phyloP scores from a whole-genome alignment of 2,888 invertebrate genomes.

The Physocephala rufipes region DNA sequence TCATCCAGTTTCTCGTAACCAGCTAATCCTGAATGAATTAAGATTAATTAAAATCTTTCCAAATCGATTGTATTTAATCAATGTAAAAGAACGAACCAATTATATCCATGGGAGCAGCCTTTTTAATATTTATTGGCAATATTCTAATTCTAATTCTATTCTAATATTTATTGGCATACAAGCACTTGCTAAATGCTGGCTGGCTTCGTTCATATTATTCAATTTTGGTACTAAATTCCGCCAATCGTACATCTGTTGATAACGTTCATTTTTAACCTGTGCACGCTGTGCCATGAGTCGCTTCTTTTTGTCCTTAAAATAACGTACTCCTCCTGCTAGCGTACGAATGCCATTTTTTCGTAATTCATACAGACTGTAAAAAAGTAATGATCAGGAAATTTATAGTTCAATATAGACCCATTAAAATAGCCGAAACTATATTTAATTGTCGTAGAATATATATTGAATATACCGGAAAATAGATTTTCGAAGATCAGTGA shows the following conservation, averaged over 20 bases:
- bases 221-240: conserved; percentile 54
- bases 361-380: conserved; percentile 70
- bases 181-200: conserved; percentile 19
- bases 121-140: too few relatives aligned
- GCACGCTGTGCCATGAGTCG: conserved; percentile 56
- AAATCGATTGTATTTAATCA: not conserved
- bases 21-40: conserved; percentile 74
- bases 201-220: conserved; percentile 31
- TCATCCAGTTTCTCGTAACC: conserved; percentile 78
- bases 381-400: not conserved
- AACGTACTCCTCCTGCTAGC: conserved; percentile 72
- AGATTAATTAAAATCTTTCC: not conserved
- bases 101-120: conserved; percentile 63
- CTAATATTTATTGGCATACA: conserved; percentile 48
- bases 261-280: conserved; percentile 56
- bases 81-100: conserved; percentile 49
- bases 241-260: conserved; percentile 49
- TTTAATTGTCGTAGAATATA: not conserved
- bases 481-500: conserved; percentile 73
- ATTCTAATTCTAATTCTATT: too few relatives aligned
- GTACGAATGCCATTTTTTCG: conserved; percentile 77
- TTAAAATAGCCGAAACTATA: too few relatives aligned
- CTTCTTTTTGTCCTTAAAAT: conserved; percentile 72
- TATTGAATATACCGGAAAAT: conserved; percentile 66
- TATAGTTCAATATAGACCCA: too few relatives aligned